Base-by-base conservation (phyloP, 2,888 invertebrate species). In the Eurytoma californica region DNA sequence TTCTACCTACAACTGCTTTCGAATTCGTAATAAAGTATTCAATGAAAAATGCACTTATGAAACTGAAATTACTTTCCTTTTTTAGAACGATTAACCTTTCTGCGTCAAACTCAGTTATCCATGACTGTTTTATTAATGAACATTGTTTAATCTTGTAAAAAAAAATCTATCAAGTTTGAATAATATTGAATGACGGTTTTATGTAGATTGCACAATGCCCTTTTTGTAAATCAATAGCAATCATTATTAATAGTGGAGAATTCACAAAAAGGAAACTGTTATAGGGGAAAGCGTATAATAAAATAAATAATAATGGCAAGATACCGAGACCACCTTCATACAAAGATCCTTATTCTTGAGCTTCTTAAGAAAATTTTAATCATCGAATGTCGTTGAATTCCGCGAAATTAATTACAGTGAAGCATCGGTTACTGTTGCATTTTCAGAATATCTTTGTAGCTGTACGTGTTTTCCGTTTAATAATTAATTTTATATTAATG, bases 321-420 rank as follows among this genome's bases (percentile, higher is more conserved):
- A 60, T 60, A 60, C 60, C n/a, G 16, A 60, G 60, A 60, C 70
- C 70, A 49, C 60, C 47, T 12, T n/a, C 28, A 16, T 12, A 72
- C 53, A 73, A 73, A 49, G 57, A 55, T 66, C 47, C 24, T 28
- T 47, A 55, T 73, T 73, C 73, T 66, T 57, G 13, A 13, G 16
- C 24, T 73, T 73, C 73, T 66, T 16, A 14, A 47, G 65, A 65
- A 73, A 73, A 53, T 65, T 30, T 16, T 55, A 72, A 67, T 51
- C 67, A 28, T 9, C 1, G 51, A 72, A 63, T 63, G 65, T 65
- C 30, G 39, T 7, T 20, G 20, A 63, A 51, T 61, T n/a, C 39
- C n/a, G 16, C 30, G 14, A 39, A 39, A 39, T 49, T 30, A 53
- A 51, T 61, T 51, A 18, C 12, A 61, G 30, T 47, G 30, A 61